Base-by-base conservation (phyloP, 2,113 vertebrate genomes). In the Sinosuthora webbiana region DNA sequence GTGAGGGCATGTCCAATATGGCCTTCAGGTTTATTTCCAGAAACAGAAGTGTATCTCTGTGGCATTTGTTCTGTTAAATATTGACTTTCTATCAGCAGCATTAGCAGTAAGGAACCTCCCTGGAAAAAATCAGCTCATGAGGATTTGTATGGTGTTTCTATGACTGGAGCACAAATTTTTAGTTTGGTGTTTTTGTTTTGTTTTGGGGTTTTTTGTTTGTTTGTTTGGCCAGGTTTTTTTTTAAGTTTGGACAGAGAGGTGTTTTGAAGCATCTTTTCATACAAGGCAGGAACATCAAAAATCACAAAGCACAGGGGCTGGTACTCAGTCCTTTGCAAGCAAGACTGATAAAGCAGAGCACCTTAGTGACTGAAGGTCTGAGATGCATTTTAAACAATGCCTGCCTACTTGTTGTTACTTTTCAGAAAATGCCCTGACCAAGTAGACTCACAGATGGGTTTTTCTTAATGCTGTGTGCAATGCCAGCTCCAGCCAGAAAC, bases 41-140 rank as follows among this genome's bases (percentile, higher is more conserved):
- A 87, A 81, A 33, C 13, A 87, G 50, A 77, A 62, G 55, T 70
- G 59, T 83, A 74, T 80, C 35, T 79, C 63, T 94, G 39, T 92
- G 86, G 35, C 21, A 60, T 90, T 39, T 88, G 30, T 50, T 83
- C 75, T 86, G 89, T 89, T 89, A 91, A 93, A 91, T 75, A 93
- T 42, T 93, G 73, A 89, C 86, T 71, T 85, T 85, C n/a, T 84
- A 15, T 65, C 56, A 42, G 37, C 57, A 62, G 31, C 7, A 12
- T 52, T 83, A 49, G n/a, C 56, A 47, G 87, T 75, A 63, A 90
- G 69, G 55, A 93, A 37, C 11, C 23, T 81, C 39, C 39, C 55
- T 73, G 39, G 49, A 80, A 93, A 88, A 93, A 77, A 62, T 28
- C 35, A 55, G 42, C 25, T 75, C 4, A 3, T 28, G 18, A 57